Evolutionary conservation across 2,888 invertebrate genomes (phyloP), one percentile per base, ranked within the genome.

Genomic region (Drosophila nigritarsus): DNA sequence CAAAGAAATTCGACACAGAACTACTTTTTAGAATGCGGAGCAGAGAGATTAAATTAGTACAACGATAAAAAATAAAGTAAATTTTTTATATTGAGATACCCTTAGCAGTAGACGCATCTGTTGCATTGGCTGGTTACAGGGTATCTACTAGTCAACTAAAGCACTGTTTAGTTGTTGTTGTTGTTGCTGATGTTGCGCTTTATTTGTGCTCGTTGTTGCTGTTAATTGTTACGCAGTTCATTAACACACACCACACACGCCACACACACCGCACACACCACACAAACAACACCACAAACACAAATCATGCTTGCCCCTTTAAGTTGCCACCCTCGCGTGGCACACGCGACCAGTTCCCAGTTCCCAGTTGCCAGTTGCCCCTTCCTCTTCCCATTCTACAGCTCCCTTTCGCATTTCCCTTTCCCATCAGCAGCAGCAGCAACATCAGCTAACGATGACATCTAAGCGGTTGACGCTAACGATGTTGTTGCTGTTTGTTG

Each of bases 141-240:
- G 42, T 56, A 56, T 42, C 6, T 42, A 0, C 6, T 15, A 42
- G 30, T 24, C 15, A 29, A 0, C 3, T 9, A 3, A n/a, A 1
- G 18, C 3, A 3, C 4, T 60, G 18, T 15, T 32, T 8, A 13
- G 18, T 15, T 13, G 36, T 54, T 70, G 56, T 53, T 56, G 51
- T 24, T 56, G 51, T 68, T 73, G 76, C 66, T 75, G 45, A 51
- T 77, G 69, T 73, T 84, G 78, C 66, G 67, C 65, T 66, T 73
- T 76, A 63, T 68, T 77, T 67, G 66, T 67, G 63, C 20, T 64
- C 58, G 73, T 59, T 77, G 81, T 80, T 88, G 84, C 65, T 72
- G 75, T 88, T 87, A 87, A 87, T 87, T 87, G 87, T 84, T 87
- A 75, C 78, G 89, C 87, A 83, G 87, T 89, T 89, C 89, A 87